These are phyloP conservation scores for Saccostrea echinata DNA, from an alignment of 1,140 invertebrate genomes.

Conservation along the genomic window DNA sequence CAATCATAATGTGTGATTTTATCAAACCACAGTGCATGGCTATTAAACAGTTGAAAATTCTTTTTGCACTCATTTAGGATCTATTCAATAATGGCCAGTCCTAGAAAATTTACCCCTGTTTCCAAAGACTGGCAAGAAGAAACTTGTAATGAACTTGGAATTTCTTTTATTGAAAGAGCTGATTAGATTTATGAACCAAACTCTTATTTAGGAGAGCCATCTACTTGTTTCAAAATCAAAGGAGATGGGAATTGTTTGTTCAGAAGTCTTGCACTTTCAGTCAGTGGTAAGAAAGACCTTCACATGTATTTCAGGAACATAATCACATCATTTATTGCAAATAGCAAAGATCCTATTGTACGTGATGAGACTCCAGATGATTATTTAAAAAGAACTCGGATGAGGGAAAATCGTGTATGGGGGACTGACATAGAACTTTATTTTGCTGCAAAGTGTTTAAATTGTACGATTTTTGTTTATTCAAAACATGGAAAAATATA, in stretches of 20 bases:
- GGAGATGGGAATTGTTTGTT: slow-evolving; percentile 17
- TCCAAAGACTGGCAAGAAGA: not conserved
- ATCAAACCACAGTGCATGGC: not conserved
- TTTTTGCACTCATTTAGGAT: not conserved
- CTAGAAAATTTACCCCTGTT: slow-evolving; percentile 3
- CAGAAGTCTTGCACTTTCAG: slow-evolving; percentile 10
- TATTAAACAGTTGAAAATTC: not conserved
- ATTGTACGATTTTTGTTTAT: not conserved
- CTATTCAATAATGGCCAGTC: not conserved
- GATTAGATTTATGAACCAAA: not conserved
- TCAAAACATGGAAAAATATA: not conserved
- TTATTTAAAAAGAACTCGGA: not conserved
- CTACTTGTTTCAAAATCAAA: not conserved
- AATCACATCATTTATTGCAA: slow-evolving; percentile 19
- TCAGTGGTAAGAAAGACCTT: slow-evolving; percentile 12
- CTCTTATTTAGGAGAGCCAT: not conserved
- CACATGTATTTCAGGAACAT: not conserved
- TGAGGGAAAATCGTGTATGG: slow-evolving; percentile 16
- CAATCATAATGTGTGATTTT: not conserved
- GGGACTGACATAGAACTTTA: slow-evolving; percentile 26
- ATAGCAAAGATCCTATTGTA: not conserved
- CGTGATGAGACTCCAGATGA: not conserved
- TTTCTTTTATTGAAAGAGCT: not conserved
- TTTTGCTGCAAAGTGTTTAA: not conserved
- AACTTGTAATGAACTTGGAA: slow-evolving; percentile 14